Percentiles rank a stretch among this genome's conserved stretches.
These are phyloP conservation scores for Peromyscus polionotus DNA, from an alignment of 2,113 vertebrate species.

Conservation along the genomic window DNA sequence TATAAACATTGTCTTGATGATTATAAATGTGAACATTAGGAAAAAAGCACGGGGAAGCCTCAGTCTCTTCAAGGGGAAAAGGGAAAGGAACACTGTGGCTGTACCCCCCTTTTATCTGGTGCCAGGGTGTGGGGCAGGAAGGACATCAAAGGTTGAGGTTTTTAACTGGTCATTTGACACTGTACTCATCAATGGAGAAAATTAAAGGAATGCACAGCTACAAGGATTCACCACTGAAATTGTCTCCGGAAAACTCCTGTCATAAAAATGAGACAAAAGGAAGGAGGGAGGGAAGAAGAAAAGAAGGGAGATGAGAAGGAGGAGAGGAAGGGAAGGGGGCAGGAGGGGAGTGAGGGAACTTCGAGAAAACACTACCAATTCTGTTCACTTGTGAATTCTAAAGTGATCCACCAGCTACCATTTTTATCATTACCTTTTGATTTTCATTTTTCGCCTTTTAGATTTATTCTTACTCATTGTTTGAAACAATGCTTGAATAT, in stretches of 20 bases:
- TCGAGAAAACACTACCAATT: not conserved
- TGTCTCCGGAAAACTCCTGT: conserved; percentile 90
- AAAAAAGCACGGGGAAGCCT: conserved; percentile 80
- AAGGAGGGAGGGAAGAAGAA: too few species aligned
- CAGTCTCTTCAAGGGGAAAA: conserved; percentile 74
- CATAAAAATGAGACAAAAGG: conserved; percentile 74
- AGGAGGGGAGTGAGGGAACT: not conserved
- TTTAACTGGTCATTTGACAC: conserved; percentile 92
- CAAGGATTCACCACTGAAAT: conserved; percentile 88
- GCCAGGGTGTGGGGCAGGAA: conserved; percentile 52
- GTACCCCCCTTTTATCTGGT: conserved; percentile 83
- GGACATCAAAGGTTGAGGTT: conserved; percentile 89
- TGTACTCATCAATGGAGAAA: conserved; percentile 90
- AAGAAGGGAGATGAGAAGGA: not conserved
- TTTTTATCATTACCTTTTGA: not conserved
- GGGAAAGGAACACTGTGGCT: conserved; percentile 82
- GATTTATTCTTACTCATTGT: not conserved
- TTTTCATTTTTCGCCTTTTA: not conserved
- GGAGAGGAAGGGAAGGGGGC: accelerated
- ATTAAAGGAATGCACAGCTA: conserved; percentile 92
- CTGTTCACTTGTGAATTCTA: not conserved
- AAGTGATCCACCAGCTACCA: not conserved
- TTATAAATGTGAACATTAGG: conserved; percentile 85
- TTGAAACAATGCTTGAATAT: not conserved
- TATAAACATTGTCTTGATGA: conserved; percentile 79